Evolutionary conservation across 2,113 vertebrate species (phyloP), one percentile per base, ranked within the genome.

Genomic region (Sisor rabdophorus): DNA sequence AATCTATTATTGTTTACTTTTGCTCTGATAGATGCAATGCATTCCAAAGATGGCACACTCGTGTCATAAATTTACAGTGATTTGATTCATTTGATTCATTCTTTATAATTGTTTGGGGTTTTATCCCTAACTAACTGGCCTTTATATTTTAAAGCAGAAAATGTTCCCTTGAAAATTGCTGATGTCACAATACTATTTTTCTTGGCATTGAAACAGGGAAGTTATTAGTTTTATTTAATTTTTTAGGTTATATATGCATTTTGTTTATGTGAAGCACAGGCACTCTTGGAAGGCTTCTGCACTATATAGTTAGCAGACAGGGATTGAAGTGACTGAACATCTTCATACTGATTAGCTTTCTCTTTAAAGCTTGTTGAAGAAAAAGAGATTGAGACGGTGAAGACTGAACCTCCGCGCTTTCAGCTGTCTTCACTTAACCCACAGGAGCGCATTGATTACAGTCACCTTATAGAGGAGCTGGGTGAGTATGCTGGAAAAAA

Each of bases 361-460:
- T 52, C 4, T 48, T 53, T 80, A 75, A 71, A 85, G 82, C 50
- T 36, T 63, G 79, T 86, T 81, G 87, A 89, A 9, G 80, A 86
- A 58, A 86, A 82, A 16, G 83, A 83, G 58, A 75, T 78, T 67
- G 83, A 92, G 83, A 81, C 83, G 71, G 71, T 81, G 16, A 79
- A 54, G 53, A 71, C 63, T 30, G 63, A 64, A 50, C 85, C 85
- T 0, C 93, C 91, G 55, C 92, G 92, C 84, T 99, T 99, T 85
- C 96, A 98, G 88, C 85, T 99, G 74, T 99, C 97, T 73, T 98
- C 96, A 36, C 92, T 99, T 85, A 96, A 93, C 88, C 95, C 96
- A 81, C 95, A 98, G 86, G 96, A 99, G 80, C 93, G 96, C 86
- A 93, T 98, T 61, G 94, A 98, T 88, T 99, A 98, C 90, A 95